Percentiles rank a stretch among this genome's conserved stretches.
phyloP scores from a whole-genome alignment of 1,140 invertebrate species.

The Liolophura sinensis region DNA sequence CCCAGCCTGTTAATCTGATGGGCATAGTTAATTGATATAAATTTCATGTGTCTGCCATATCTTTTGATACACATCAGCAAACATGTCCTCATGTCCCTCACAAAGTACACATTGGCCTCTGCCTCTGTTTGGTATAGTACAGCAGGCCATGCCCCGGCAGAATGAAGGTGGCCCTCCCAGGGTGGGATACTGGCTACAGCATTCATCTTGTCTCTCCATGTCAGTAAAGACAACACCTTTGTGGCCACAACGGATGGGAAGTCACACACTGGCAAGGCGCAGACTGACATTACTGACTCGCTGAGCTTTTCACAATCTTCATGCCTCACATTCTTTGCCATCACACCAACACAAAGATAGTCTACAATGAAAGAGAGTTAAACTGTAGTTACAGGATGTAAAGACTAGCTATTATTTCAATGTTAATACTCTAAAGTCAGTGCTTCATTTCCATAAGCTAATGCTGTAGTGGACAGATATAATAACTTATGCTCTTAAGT shows the following conservation, averaged over 20 bases:
- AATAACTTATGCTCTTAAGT: no score
- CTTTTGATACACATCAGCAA: constrained; percentile 28
- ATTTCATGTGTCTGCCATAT: constrained; percentile 29
- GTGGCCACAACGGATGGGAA: constrained; percentile 26
- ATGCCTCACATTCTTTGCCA: no score
- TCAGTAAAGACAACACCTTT: constrained; percentile 23
- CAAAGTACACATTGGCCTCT: constrained; percentile 32
- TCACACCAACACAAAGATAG: no score
- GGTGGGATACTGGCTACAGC: constrained; percentile 14
- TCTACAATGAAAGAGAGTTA: no score
- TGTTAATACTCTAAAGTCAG: no score
- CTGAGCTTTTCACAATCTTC: no score
- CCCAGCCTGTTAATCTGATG: constrained; percentile 22
- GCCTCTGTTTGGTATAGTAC: constrained; percentile 23
- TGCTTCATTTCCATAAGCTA: no score
- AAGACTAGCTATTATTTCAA: no score
- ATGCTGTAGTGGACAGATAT: no score
- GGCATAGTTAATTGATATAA: constrained; percentile 24
- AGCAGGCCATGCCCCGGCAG: constrained; percentile 22
- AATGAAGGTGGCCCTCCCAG: constrained; percentile 19
- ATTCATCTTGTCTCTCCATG: constrained; percentile 32
- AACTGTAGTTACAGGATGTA: no score
- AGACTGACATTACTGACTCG: no score
- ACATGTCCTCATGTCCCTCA: constrained; percentile 23
- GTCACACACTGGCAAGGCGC: neutral